Percentiles rank a stretch among this genome's conserved stretches.
These are phyloP conservation scores for Loriculus beryllinus DNA, from an alignment of 2,797 vertebrate species.

Conservation along the genomic window DNA sequence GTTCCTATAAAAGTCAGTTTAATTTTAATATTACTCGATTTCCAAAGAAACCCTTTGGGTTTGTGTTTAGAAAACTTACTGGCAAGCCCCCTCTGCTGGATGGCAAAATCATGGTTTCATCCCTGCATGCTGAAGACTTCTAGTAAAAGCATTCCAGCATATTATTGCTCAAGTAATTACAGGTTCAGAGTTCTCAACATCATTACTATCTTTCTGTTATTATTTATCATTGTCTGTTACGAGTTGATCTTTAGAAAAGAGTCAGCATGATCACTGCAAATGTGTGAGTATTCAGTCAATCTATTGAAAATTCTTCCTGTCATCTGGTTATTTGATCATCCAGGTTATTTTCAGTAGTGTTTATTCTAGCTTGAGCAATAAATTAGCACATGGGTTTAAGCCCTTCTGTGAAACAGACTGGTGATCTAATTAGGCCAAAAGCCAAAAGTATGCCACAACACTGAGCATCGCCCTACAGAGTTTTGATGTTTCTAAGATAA, in stretches of 20 bases:
- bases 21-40: conserved; percentile 34
- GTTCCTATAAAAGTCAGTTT: conserved; percentile 13
- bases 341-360: background rate
- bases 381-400: background rate
- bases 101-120: background rate
- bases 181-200: background rate
- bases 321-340: background rate
- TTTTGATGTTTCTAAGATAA: background rate
- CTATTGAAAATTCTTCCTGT: background rate
- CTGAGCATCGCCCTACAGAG: background rate
- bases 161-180: background rate
- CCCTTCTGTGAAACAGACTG: background rate
- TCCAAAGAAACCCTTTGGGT: conserved; percentile 3
- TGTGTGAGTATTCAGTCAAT: background rate
- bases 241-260: background rate
- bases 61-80: conserved; percentile 24
- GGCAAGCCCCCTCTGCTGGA: conserved; percentile 61
- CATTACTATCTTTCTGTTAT: background rate
- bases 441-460: background rate
- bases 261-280: background rate
- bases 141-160: background rate
- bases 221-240: background rate
- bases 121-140: background rate
- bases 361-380: background rate
- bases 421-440: background rate